Conservation (phyloP, 1,140 invertebrate genomes). For the Monochamus saltuarius region DNA sequence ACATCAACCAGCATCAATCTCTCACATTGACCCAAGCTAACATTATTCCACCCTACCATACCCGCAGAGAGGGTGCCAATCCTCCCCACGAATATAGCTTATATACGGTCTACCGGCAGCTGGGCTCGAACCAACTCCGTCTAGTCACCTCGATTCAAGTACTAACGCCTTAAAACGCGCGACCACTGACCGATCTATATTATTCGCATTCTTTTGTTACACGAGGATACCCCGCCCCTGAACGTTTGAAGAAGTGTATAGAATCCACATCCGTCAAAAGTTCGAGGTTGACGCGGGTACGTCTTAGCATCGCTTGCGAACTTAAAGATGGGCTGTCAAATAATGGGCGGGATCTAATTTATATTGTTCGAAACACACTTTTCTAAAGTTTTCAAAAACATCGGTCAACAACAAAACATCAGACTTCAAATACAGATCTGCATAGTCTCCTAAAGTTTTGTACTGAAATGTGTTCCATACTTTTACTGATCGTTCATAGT, state of each 20-base stretch:
- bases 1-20: too few relatives aligned
- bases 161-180: too few relatives aligned
- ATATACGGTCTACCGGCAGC: too few relatives aligned
- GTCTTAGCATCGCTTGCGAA: too few relatives aligned
- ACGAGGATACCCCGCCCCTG: constrained; percentile 48
- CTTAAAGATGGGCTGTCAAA: constrained; percentile 44
- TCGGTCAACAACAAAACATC: constrained; percentile 52
- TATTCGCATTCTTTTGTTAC: constrained; percentile 48
- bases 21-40: too few relatives aligned
- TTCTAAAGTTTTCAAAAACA: constrained; percentile 52
- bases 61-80: too few relatives aligned
- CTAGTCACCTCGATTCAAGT: too few relatives aligned
- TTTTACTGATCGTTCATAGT: constrained; percentile 41
- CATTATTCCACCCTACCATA: too few relatives aligned
- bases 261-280: constrained; percentile 50
- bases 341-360: constrained; percentile 48
- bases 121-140: too few relatives aligned
- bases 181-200: too few relatives aligned
- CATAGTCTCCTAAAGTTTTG: constrained; percentile 49
- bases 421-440: constrained; percentile 50
- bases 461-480: constrained; percentile 53
- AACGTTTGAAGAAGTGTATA: constrained; percentile 45
- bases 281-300: constrained; percentile 36
- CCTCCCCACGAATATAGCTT: too few relatives aligned
- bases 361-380: constrained; percentile 40